Percentiles rank a stretch among this genome's conserved stretches.
Evolutionary conservation across 1,140 invertebrate species (phyloP).

Genomic region (Nasonia longicornis): DNA sequence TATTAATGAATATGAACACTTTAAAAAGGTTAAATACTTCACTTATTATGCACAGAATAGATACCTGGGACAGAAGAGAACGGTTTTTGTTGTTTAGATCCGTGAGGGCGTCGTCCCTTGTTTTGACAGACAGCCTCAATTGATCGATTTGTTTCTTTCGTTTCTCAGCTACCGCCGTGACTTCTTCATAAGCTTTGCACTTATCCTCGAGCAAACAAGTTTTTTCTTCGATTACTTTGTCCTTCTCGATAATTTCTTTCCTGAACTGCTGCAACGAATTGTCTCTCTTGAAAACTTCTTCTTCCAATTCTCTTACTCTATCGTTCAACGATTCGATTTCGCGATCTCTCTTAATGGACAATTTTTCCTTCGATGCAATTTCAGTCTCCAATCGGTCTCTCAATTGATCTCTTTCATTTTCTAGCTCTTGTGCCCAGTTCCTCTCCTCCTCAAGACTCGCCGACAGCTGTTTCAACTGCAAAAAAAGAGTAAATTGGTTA

Average conservation of each 20-base stretch:
- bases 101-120: slow-evolving; percentile 62
- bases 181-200: slow-evolving; percentile 58
- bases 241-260: slow-evolving; percentile 60
- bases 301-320: slow-evolving; percentile 64
- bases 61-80: slow-evolving; percentile 61
- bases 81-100: slow-evolving; percentile 66
- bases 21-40: neutral
- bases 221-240: slow-evolving; percentile 63
- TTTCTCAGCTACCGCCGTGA: slow-evolving; percentile 59
- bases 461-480: slow-evolving; percentile 62
- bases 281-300: slow-evolving; percentile 62
- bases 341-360: slow-evolving; percentile 52
- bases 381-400: slow-evolving; percentile 58
- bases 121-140: slow-evolving; percentile 61
- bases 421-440: slow-evolving; percentile 62
- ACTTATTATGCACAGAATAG: slow-evolving; percentile 22
- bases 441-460: slow-evolving; percentile 62
- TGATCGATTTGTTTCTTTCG: slow-evolving; percentile 65
- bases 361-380: slow-evolving; percentile 54
- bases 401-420: slow-evolving; percentile 61
- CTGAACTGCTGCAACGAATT: slow-evolving; percentile 57
- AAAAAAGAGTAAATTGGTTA: slow-evolving; percentile 25
- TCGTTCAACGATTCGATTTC: slow-evolving; percentile 58
- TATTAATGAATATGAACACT: neutral
- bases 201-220: slow-evolving; percentile 60